phyloP scores from a whole-genome alignment of 2,797 vertebrate genomes.

The Triplophysa yarkandensis region DNA sequence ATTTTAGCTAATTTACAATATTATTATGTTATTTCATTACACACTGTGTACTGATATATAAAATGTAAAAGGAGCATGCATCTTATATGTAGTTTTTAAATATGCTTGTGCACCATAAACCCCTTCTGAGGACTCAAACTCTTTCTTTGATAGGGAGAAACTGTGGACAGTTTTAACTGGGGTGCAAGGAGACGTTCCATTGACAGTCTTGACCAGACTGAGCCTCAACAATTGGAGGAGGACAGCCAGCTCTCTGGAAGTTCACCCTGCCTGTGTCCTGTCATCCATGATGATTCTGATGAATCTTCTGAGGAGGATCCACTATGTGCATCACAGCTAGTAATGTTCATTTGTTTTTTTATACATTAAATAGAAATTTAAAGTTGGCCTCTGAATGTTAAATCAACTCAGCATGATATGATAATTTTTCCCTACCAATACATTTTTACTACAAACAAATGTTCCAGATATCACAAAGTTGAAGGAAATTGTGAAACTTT shows the following conservation, averaged over 20 bases:
- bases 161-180: constrained; percentile 98
- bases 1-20: neutral
- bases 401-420: too few relatives aligned
- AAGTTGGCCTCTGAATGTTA: neutral
- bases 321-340: constrained; percentile 83
- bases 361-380: neutral
- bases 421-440: too few relatives aligned
- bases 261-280: constrained; percentile 85
- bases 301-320: constrained; percentile 94
- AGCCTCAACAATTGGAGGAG: constrained; percentile 89
- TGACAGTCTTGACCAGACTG: constrained; percentile 86
- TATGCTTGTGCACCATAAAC: constrained; percentile 46
- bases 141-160: constrained; percentile 84
- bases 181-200: constrained; percentile 90
- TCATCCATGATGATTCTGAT: constrained; percentile 85
- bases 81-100: constrained; percentile 39
- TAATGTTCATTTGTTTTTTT: constrained; percentile 58
- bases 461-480: neutral
- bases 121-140: neutral
- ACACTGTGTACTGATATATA: neutral
- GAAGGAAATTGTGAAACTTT: constrained; percentile 25
- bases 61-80: neutral
- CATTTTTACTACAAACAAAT: neutral
- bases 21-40: neutral
- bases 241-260: constrained; percentile 87